Conservation (phyloP, 2,113 vertebrate species). For the Vombatus ursinus region DNA sequence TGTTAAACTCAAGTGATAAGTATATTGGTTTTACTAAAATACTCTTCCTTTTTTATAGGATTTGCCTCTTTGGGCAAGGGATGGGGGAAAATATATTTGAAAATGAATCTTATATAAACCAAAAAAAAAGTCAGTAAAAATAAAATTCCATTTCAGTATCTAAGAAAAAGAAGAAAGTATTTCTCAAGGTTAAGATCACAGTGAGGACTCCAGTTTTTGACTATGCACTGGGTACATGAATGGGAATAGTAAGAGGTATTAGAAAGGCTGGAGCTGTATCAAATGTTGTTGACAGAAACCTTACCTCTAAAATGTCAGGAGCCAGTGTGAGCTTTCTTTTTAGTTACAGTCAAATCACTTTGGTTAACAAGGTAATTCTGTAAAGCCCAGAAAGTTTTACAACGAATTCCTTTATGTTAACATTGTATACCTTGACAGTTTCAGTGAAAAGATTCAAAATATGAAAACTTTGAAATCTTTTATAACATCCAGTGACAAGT, state of each 20-base stretch:
- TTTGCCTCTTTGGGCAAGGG: not conserved
- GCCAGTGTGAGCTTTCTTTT: slow-evolving; percentile 15
- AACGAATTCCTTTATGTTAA: slow-evolving; percentile 37
- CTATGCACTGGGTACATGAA: not conserved
- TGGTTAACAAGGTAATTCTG: not conserved
- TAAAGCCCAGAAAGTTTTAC: slow-evolving; percentile 33
- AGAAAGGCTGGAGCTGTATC: not conserved
- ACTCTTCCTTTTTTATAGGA: not conserved
- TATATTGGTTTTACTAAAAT: not conserved
- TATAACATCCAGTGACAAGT: slow-evolving; percentile 54
- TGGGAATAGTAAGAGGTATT: not conserved
- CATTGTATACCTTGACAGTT: slow-evolving; percentile 48
- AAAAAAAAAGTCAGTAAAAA: not conserved
- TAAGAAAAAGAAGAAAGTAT: not conserved
- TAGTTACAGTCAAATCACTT: slow-evolving; percentile 10
- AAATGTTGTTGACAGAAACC: slow-evolving; percentile 29
- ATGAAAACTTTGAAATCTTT: slow-evolving; percentile 67
- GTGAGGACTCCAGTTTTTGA: not conserved
- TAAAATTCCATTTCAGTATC: not conserved
- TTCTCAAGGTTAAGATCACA: not conserved
- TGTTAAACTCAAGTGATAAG: not conserved
- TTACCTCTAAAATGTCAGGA: not conserved
- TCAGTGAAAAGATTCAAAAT: slow-evolving; percentile 28
- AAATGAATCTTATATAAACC: not conserved
- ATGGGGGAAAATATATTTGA: not conserved